Conservation (phyloP, 2,888 invertebrate genomes). For the Coleophora deauratella region DNA sequence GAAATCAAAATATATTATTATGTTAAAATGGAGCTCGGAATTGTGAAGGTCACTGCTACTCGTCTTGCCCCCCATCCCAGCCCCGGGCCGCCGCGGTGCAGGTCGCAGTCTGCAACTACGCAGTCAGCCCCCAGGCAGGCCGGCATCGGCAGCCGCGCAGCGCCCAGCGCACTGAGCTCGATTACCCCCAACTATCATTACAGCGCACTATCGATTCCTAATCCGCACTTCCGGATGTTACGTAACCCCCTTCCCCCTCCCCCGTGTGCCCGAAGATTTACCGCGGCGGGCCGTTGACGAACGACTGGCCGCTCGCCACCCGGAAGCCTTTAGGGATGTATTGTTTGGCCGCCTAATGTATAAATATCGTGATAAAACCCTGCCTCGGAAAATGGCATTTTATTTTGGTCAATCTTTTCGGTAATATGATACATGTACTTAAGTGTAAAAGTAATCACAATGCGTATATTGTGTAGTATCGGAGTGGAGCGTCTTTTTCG, state of each 20-base stretch:
- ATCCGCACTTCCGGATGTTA: conserved; percentile 74
- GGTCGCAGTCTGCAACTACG: no score
- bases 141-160: neutral
- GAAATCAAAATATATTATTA: no score
- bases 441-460: no score
- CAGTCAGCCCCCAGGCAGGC: no score
- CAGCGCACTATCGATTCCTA: conserved; percentile 73
- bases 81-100: no score
- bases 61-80: no score
- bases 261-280: conserved; percentile 17
- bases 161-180: conserved; percentile 52
- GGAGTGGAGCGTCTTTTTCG: no score
- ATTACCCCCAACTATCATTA: conserved; percentile 72
- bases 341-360: conserved; percentile 26
- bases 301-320: conserved; percentile 16
- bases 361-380: conserved; percentile 13
- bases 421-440: no score
- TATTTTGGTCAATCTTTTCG: neutral
- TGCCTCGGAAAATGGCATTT: conserved; percentile 1
- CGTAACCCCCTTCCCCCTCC: conserved; percentile 42
- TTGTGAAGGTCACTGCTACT: no score
- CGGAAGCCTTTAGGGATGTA: conserved; percentile 44
- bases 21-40: no score
- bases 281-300: neutral
- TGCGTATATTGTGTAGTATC: no score